Conservation (phyloP, 1,140 invertebrate species). For the Solenopsis invicta region DNA sequence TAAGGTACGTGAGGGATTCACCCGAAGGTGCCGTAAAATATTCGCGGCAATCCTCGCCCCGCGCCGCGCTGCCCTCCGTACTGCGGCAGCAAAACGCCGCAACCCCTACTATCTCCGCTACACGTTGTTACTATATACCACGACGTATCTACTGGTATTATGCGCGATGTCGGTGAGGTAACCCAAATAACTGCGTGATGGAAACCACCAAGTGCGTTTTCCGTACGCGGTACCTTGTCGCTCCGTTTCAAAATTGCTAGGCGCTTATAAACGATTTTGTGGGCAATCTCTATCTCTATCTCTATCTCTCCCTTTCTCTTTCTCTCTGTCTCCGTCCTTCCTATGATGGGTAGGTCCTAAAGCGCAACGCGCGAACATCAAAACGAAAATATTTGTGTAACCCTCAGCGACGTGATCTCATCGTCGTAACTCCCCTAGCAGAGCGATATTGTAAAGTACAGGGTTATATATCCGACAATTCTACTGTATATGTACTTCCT, state of each 20-base stretch:
- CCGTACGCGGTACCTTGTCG: conserved; percentile 6
- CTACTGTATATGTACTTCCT: conserved; percentile 17
- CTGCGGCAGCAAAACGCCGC: conserved; percentile 72
- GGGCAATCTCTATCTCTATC: conserved; percentile 4
- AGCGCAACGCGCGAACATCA: conserved; percentile 50
- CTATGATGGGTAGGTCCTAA: not conserved
- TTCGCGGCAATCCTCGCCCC: conserved; percentile 67
- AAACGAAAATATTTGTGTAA: conserved; percentile 60
- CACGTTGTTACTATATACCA: conserved; percentile 35
- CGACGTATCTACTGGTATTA: conserved; percentile 57
- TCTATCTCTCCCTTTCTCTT: not conserved
- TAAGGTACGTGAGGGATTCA: conserved; percentile 61
- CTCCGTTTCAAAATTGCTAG: conserved; percentile 1
- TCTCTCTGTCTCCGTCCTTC: not conserved
- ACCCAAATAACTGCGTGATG: conserved; percentile 69
- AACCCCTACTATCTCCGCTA: conserved; percentile 48
- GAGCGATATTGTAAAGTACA: conserved; percentile 50
- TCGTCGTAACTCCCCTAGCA: conserved; percentile 42
- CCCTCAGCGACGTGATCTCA: conserved; percentile 57
- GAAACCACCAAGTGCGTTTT: conserved; percentile 61
- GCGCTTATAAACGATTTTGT: conserved; percentile 52
- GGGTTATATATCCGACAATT: conserved; percentile 50
- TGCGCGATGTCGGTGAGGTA: conserved; percentile 55
- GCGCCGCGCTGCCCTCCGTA: conserved; percentile 47
- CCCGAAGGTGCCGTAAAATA: conserved; percentile 74